These are phyloP conservation scores for Lampris incognitus DNA, from an alignment of 2,113 vertebrate genomes.

Conservation along the genomic window DNA sequence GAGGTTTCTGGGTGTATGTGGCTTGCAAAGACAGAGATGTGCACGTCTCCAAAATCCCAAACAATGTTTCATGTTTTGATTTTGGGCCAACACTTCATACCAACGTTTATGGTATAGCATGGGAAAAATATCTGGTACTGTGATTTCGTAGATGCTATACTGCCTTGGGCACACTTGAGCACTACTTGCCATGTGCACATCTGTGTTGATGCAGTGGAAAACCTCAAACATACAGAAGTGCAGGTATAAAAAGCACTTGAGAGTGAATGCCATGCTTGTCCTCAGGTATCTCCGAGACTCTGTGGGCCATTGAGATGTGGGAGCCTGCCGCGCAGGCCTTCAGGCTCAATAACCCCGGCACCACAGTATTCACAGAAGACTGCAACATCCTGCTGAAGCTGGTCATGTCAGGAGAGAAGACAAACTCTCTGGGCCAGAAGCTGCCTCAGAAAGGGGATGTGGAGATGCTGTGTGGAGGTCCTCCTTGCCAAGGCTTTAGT, in stretches of 20 bases:
- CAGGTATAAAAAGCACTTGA: neutral
- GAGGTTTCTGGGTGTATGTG: too few relatives aligned
- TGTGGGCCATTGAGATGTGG: constrained; percentile 99
- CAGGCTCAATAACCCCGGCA: constrained; percentile 92
- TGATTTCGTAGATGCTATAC: too few relatives aligned
- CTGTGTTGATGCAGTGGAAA: too few relatives aligned
- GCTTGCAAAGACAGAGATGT: too few relatives aligned
- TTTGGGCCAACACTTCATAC: too few relatives aligned
- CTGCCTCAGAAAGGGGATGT: constrained; percentile 96
- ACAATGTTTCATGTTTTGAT: too few relatives aligned
- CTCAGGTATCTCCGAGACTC: constrained; percentile 84
- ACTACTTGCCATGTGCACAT: too few relatives aligned
- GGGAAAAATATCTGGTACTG: too few relatives aligned
- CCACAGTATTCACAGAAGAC: constrained; percentile 96
- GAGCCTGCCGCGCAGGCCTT: constrained; percentile 96
- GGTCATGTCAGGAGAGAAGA: constrained; percentile 94
- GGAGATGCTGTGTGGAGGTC: constrained; percentile 95
- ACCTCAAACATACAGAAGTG: too few relatives aligned
- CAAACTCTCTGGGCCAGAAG: constrained; percentile 90
- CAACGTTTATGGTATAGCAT: too few relatives aligned
- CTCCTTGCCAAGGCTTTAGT: constrained; percentile 97
- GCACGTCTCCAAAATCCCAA: too few relatives aligned
- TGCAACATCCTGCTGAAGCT: constrained; percentile 94
- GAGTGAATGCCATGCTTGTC: neutral
- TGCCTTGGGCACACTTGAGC: too few relatives aligned